Base-by-base conservation (phyloP, 1,140 invertebrate species). In the Drosophila repletoides region DNA sequence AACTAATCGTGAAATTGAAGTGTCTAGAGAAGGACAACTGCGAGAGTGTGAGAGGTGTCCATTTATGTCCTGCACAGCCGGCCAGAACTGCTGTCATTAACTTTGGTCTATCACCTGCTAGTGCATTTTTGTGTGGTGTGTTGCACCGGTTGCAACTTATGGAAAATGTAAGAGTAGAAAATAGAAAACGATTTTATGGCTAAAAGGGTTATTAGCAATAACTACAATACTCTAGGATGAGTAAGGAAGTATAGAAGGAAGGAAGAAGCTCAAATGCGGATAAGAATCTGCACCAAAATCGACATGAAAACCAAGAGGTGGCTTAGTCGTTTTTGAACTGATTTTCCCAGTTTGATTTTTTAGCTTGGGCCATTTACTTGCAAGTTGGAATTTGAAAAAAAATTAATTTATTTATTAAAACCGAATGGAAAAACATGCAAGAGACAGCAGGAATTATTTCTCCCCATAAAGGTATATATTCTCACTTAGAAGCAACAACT, bases 1-100 rank as follows among this genome's bases (percentile, higher is more conserved):
- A 38, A 49, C 46, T 61, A 63, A 46, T 61, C 58, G 49, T 56
- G 17, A 49, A 77, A 80, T 66, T 56, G 65, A 79, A 79, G 76
- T 76, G 73, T 70, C 67, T 61, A 38, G 33, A 6, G 2, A n/a
- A 21, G 10, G 17, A n/a, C 26, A 26, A 58, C 5, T 36, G 29
- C 2, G 41, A 40, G 33, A 34, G 28, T 28, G 56, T 46, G 21
- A 28, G 67, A 26, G 46, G 59, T 33, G 15, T 28, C 43, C 17
- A 24, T 68, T 61, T 33, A 48, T 34, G 45, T 43, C 36, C 31
- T 45, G 21, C 28, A 29, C 36, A 45, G 26, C 49, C 34, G 58
- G 34, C 52, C 65, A 60, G 55, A 46, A 70, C 46, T 64, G 53
- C n/a, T 56, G 53, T 51, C 67, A 80, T 80, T 80, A 56, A 53